Evolutionary conservation across 2,113 vertebrate species (phyloP).

Genomic region (Hemiprocne comata): DNA sequence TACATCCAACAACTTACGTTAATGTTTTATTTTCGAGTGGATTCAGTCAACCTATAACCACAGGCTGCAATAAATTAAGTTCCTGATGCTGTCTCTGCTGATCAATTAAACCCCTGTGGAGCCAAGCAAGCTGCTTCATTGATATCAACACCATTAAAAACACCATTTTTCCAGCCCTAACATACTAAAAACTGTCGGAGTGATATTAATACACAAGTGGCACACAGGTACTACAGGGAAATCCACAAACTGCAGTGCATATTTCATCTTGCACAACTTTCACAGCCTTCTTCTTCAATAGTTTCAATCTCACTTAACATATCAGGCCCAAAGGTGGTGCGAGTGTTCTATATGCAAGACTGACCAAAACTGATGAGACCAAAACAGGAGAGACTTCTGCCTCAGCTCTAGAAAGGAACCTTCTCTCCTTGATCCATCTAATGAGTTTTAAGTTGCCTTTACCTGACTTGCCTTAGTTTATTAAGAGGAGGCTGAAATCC

Average conservation of each 20-base stretch:
- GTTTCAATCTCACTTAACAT: neutral
- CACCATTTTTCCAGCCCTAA: neutral
- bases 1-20: neutral
- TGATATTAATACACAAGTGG: neutral
- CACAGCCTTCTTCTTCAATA: neutral
- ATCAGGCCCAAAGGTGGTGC: rapidly evolving
- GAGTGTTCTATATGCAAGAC: neutral
- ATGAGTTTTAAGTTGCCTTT: neutral
- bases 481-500: neutral
- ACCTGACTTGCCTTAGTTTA: neutral
- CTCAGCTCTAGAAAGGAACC: neutral
- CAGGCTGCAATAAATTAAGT: neutral
- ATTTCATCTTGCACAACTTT: neutral
- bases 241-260: neutral
- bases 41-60: neutral
- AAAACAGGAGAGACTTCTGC: neutral
- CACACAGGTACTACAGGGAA: neutral
- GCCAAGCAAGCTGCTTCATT: neutral
- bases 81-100: neutral
- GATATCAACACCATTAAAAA: neutral
- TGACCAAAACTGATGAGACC: neutral
- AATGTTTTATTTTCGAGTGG: neutral
- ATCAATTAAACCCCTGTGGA: neutral
- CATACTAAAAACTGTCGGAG: neutral
- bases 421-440: neutral